Base-by-base conservation (phyloP, 2,113 vertebrate species). In the Neodon shergylaensis region DNA sequence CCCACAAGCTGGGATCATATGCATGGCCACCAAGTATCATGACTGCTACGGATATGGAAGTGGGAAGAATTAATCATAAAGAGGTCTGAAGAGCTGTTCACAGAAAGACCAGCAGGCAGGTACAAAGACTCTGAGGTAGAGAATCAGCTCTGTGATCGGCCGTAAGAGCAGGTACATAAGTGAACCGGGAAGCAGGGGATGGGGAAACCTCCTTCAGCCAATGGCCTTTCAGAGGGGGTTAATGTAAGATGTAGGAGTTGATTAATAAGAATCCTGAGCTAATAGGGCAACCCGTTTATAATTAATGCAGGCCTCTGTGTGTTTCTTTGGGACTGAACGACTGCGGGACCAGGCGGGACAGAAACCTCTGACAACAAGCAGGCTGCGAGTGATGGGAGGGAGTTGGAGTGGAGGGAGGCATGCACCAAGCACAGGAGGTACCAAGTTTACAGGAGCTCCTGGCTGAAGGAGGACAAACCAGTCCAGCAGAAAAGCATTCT, bases 381-480 rank as follows among this genome's bases (percentile, higher is more conserved):
- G 39, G 22, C 4, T 14, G 2, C 19, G 28, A 36, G 26, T 14
- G 44, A 36, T 36, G 9, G 39, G 21, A 2, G 44, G 42, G 33
- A 81, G 14, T 39, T 47, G 47, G 47, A 52, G 86, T 17, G 2
- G 24, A 47, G 1, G 8, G 22, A 76, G 24, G 5, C 2, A 2
- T 16, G 42, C 11, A 24, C 79, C 33, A 24, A 4, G 10, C 65
- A 1, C n/a, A 54, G 72, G 13, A 44, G 26, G 63, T 1, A 8
- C 47, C 19, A 0, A 0, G 52, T 39, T 70, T 17, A 1, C 0
- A 1, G 0, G n/a, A 92, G 31, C n/a, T 87, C 70, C 31, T 24
- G 0, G 58, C 73, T 76, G 36, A 36, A 52, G 16, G 44, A 24
- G 47, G 42, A 42, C 66, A 81, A 26, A 52, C 31, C 0, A 42